These are phyloP conservation scores for Pollicipes pollicipes DNA, from an alignment of 1,140 invertebrate species.

Conservation along the genomic window DNA sequence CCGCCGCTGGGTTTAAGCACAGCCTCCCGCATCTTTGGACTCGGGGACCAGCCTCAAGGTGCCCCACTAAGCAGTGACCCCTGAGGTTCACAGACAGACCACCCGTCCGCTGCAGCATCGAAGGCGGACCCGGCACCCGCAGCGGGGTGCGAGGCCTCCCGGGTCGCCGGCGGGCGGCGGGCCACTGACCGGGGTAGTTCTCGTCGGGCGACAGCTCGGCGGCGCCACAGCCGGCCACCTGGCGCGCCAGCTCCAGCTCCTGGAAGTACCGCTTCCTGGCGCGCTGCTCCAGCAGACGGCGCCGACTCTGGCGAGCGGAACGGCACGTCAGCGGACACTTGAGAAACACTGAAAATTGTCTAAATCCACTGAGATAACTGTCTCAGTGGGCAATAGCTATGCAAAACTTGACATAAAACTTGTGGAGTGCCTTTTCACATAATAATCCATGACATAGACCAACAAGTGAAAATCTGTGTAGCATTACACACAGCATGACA, in stretches of 20 bases:
- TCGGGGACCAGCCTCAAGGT: not conserved
- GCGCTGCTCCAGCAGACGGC: constrained; percentile 28
- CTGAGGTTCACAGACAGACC: not conserved
- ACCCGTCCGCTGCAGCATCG: not conserved
- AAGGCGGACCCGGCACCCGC: no score
- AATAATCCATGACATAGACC: not conserved
- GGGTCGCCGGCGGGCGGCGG: no score
- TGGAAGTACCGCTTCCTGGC: constrained; percentile 36
- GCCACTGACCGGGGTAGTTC: constrained; percentile 35
- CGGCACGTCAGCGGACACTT: constrained; percentile 9
- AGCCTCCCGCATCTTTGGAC: not conserved
- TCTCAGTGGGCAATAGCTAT: no score
- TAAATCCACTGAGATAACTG: no score
- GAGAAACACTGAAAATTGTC: no score
- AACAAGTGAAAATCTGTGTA: not conserved
- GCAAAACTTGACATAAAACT: no score
- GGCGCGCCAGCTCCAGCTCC: constrained; percentile 32
- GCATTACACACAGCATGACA: not conserved
- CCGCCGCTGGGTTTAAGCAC: no score
- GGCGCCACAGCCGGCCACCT: constrained; percentile 38
- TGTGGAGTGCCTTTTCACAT: no score
- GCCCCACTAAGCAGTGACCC: not conserved
- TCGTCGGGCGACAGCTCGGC: constrained; percentile 49
- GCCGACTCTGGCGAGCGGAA: constrained; percentile 23
- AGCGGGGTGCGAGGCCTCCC: no score